Conservation (phyloP, 1,140 invertebrate genomes). For the Phthorimaea operculella region DNA sequence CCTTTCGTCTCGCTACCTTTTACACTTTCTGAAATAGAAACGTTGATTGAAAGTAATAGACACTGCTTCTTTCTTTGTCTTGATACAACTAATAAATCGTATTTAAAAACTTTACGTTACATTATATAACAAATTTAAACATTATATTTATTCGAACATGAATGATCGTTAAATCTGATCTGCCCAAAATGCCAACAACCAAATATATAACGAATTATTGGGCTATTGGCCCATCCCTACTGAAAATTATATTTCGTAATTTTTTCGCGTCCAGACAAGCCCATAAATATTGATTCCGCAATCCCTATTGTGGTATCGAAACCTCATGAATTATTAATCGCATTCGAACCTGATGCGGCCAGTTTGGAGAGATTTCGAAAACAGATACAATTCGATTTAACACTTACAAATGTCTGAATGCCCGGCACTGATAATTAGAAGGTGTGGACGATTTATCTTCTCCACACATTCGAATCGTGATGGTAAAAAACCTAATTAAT, state of each 20-base stretch:
- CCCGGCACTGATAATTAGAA: conserved; percentile 30
- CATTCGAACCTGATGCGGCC: conserved; percentile 40
- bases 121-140: no score
- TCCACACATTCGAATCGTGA: neutral
- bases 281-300: conserved; percentile 45
- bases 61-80: no score
- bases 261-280: conserved; percentile 18
- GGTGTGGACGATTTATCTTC: conserved; percentile 32
- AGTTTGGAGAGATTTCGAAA: conserved; percentile 52
- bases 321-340: conserved; percentile 52
- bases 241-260: conserved; percentile 7
- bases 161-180: no score
- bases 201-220: no score
- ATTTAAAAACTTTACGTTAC: no score
- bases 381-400: conserved; percentile 27
- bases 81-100: no score
- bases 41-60: no score
- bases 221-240: no score
- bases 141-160: no score
- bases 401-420: conserved; percentile 16
- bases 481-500: neutral
- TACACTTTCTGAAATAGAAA: no score
- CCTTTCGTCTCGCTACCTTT: no score
- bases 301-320: conserved; percentile 45
- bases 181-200: no score